Percentiles rank a stretch among this genome's conserved stretches.
These are phyloP conservation scores for Tipula helvola DNA, from an alignment of 2,888 invertebrate genomes.

Conservation along the genomic window DNA sequence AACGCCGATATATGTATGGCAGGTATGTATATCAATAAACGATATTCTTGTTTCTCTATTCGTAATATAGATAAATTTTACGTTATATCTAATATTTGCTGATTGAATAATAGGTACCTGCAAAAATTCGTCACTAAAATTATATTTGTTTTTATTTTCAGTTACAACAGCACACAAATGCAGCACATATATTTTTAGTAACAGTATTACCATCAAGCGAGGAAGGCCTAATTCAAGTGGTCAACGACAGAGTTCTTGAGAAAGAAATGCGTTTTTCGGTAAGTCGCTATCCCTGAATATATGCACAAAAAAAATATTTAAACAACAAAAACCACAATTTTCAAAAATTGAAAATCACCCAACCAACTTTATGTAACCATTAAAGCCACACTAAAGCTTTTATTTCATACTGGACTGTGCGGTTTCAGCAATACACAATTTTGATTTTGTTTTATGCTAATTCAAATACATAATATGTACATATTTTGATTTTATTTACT, in stretches of 20 bases:
- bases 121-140: background rate
- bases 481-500: background rate
- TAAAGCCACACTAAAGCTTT: background rate
- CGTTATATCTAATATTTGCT: too few relatives aligned
- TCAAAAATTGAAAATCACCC: background rate
- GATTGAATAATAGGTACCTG: too few relatives aligned
- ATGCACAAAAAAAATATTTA: background rate
- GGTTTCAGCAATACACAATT: background rate
- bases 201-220: slow-evolving; percentile 40
- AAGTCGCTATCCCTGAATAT: slow-evolving; percentile 17
- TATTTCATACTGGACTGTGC: background rate
- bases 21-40: background rate
- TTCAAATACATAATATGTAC: background rate
- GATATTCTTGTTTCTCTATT: background rate
- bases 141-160: background rate
- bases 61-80: background rate
- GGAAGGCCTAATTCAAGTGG: slow-evolving; percentile 48
- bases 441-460: background rate
- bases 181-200: slow-evolving; percentile 41
- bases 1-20: background rate
- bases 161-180: slow-evolving; percentile 37
- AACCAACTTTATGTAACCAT: background rate
- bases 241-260: slow-evolving; percentile 39
- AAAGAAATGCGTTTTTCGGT: slow-evolving; percentile 41
- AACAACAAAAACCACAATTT: background rate